Percentiles rank a stretch among this genome's conserved stretches.
Evolutionary conservation across 2,113 vertebrate genomes (phyloP).

Genomic region (Cnemophilus loriae): DNA sequence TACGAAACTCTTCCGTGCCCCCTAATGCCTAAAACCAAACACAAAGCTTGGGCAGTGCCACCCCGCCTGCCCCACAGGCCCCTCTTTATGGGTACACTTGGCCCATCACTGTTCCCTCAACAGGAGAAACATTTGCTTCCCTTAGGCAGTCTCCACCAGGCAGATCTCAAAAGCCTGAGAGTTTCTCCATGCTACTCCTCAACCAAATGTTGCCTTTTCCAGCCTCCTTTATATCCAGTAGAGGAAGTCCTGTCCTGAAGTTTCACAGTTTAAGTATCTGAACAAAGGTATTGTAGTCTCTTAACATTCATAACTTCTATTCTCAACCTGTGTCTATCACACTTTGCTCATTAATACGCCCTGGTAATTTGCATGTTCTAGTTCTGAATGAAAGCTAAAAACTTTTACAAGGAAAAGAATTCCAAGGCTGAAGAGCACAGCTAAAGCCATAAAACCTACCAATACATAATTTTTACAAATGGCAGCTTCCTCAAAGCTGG

Average conservation of each 20-base stretch:
- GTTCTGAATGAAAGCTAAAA: background rate
- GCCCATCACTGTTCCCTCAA: rapidly evolving
- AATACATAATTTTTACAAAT: background rate
- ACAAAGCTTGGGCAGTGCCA: background rate
- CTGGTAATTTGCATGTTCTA: background rate
- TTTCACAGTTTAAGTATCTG: background rate
- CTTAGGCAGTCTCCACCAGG: background rate
- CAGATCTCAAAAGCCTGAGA: background rate
- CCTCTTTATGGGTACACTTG: background rate
- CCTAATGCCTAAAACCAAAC: no score
- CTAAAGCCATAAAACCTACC: background rate
- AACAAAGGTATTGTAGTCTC: background rate
- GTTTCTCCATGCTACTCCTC: background rate
- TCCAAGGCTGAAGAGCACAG: background rate
- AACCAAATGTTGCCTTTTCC: background rate
- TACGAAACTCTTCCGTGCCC: background rate
- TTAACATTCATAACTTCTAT: background rate
- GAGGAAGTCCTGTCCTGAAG: background rate
- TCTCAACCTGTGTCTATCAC: background rate
- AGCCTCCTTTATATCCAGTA: background rate
- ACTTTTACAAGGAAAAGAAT: background rate
- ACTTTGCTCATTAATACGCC: background rate
- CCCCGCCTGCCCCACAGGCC: background rate
- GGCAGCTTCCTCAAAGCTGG: background rate
- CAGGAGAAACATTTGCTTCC: background rate